A percentile compares a stretch with the other conserved stretches of the same genome.
Evolutionary conservation across 2,113 vertebrate species (phyloP).

Genomic region (Erpornis zantholeuca): DNA sequence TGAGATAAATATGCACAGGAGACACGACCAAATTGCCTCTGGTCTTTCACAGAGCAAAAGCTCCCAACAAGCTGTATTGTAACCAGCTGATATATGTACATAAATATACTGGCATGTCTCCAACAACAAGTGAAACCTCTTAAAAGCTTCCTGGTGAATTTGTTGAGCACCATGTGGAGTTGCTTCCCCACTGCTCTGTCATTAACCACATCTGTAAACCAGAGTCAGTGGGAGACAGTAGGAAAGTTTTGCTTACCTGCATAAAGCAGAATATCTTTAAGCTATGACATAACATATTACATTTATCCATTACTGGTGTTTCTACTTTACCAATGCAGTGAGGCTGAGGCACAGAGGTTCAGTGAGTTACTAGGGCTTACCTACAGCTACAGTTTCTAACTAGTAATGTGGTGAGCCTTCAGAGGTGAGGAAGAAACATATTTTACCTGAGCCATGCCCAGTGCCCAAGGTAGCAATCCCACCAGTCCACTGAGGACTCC

Average conservation of each 20-base stretch:
- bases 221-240: not conserved
- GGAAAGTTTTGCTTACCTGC: not conserved
- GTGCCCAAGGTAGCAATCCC: not conserved
- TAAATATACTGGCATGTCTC: not conserved
- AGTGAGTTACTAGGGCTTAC: not conserved
- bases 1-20: not conserved
- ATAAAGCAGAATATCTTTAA: not conserved
- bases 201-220: not conserved
- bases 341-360: not conserved
- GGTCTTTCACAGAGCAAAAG: not conserved
- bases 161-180: not conserved
- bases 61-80: not conserved
- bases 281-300: not conserved
- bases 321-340: not conserved
- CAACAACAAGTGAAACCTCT: not conserved
- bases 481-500: not conserved
- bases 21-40: not conserved
- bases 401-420: not conserved
- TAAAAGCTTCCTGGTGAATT: not conserved
- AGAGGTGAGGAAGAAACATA: not conserved
- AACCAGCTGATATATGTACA: not conserved
- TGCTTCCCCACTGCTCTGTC: not conserved
- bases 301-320: not conserved
- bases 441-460: not conserved
- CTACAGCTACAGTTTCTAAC: not conserved